Base-by-base conservation (phyloP, 2,888 invertebrate species). In the Ophion ventricosus region DNA sequence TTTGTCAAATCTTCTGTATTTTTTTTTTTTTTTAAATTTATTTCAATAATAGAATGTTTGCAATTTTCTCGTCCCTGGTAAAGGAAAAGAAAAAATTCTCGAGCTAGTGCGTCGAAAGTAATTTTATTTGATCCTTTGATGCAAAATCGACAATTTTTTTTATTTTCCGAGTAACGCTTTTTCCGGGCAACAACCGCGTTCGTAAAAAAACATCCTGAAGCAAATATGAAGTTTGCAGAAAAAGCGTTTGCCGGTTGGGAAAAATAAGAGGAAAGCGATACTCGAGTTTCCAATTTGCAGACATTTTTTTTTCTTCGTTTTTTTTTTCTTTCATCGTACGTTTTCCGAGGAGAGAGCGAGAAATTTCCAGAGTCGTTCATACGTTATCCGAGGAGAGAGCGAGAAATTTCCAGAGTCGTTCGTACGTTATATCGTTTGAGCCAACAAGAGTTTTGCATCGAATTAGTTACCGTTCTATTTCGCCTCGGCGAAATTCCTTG, bases 401-500 rank as follows among this genome's bases (percentile, higher is more conserved):
- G 17, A 49, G 25, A 49, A 49, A 67, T 26, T n/a, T 67, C 54
- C 23, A 11, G 20, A 23, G 59, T 59, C 40, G 57, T 14, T 14
- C 49, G 4, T 14, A 17, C 11, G 49, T 61, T 75, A 20, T 57
- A 66, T 10, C 26, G 25, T 17, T n/a, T 20, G 40, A 5, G 56
- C 26, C 7, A 72, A 25, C 76, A 43, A 40, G 26, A 70, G 23
- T 56, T 56, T 40, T 29, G 4, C 59, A 43, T 73, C 49, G 49
- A 23, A 17, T 35, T 61, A n/a, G 61, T 63, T 64, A 54, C 73
- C 80, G 83, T 84, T 84, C 77, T 80, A 74, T 80, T 84, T 80
- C 56, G 77, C 56, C 35, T 80, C 76, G 26, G 14, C 61, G 63
- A 63, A 84, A 84, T 84, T 80, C 76, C 80, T 69, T 63, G 66